Evolutionary conservation across 37 sponge, comb jelly and placozoan species (phyloP), one percentile per base, ranked within the genome.

Genomic region (Axinella damicornis): DNA sequence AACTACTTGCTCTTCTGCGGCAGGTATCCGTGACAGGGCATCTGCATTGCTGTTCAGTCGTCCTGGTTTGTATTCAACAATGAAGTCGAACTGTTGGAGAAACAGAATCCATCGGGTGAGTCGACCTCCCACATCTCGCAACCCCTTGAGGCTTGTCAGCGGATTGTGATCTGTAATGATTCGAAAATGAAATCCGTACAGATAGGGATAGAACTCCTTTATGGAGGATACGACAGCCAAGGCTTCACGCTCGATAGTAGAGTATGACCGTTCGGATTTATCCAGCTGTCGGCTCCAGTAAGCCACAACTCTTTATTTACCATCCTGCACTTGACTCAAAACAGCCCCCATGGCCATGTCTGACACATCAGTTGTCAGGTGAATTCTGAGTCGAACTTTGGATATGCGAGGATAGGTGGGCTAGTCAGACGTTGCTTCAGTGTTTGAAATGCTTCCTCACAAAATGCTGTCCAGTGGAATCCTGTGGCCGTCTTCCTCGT

Each of bases 211-310:
- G 32, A 85, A 85, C 15, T 85, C 77, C 69, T 78, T 74, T 14
- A 77, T 65, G 12, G 69, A 57, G 13, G 34, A 52, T 31, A 85
- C 86, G 57, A 70, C 86, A 28, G 77, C 78, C n/a, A 85, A 52
- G 32, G 69, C 78, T 65, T 85, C 78, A 35, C 53, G 33, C 38
- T 85, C 86, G 53, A 77, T 58, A 27, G 77, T 85, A 21, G 77
- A 76, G 36, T 85, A 85, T 59, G 77, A 78, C 52, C 55, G n/a
- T 60, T 85, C 75, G 35, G 76, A 53, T 46, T 85, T 85, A 39
- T 25, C 30, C 56, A 85, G 37, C 32, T 76, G 61, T n/a, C 82
- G 71, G 57, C 78, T 85, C 69, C 58, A 76, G 78, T 77, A 77
- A 14, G 78, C 78, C 28, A 85, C 68, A 33, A 76, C 77, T 24